phyloP scores from a whole-genome alignment of 2,797 vertebrate genomes.

The Phylloscopus collybita region DNA sequence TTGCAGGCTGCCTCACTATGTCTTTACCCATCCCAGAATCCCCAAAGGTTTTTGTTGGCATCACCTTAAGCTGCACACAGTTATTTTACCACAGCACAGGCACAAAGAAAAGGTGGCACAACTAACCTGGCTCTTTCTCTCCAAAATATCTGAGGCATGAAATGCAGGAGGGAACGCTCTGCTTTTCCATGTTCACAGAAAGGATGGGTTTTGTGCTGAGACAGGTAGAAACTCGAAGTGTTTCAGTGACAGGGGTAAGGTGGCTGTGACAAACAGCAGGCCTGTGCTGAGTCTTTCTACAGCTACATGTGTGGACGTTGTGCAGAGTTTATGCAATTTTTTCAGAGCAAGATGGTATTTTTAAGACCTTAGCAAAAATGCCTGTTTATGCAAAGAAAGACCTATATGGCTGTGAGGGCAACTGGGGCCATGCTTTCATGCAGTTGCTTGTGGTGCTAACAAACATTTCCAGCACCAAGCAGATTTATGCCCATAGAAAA shows the following conservation, averaged over 20 bases:
- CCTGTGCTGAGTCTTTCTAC: not conserved
- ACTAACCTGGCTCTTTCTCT: not conserved
- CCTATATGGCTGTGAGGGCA: not conserved
- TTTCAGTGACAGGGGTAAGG: not conserved
- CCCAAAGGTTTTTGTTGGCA: not conserved
- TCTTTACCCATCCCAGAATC: not conserved
- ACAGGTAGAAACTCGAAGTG: accelerated
- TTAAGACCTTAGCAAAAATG: conserved; percentile 24
- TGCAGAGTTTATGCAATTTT: not conserved
- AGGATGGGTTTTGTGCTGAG: not conserved
- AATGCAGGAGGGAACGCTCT: not conserved
- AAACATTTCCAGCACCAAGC: not conserved
- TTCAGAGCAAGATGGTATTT: conserved; percentile 6
- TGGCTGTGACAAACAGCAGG: accelerated
- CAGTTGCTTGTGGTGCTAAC: not conserved
- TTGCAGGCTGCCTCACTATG: not conserved
- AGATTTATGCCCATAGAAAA: not conserved
- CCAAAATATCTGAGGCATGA: not conserved
- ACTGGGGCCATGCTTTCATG: not conserved
- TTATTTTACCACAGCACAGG: not conserved
- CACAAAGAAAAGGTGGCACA: accelerated
- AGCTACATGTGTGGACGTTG: not conserved
- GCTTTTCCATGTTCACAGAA: not conserved
- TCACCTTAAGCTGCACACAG: not conserved
- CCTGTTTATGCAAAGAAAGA: conserved; percentile 31